Conservation (phyloP, 2,113 vertebrate species). For the Craseonycteris thonglongyai region DNA sequence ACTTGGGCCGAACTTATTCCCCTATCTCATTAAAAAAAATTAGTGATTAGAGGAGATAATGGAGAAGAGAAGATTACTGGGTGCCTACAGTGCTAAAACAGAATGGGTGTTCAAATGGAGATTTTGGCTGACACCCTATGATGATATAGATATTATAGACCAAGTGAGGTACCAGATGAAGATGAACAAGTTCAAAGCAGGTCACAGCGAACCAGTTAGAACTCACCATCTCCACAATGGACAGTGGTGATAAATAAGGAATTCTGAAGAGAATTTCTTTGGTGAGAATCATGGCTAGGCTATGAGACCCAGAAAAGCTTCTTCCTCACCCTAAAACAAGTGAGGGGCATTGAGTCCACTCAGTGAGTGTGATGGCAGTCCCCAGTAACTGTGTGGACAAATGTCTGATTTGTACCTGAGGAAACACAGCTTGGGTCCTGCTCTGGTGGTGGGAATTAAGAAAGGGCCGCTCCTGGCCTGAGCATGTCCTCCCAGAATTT, state of each 20-base stretch:
- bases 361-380: background rate
- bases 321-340: background rate
- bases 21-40: fast-evolving
- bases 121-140: background rate
- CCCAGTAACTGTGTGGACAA: background rate
- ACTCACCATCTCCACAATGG: fast-evolving
- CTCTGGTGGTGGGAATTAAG: background rate
- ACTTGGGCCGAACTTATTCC: background rate
- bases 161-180: background rate
- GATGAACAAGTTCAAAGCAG: background rate
- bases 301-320: background rate
- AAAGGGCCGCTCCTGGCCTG: background rate
- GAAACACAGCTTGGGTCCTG: background rate
- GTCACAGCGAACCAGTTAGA: background rate
- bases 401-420: background rate
- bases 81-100: background rate
- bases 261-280: background rate
- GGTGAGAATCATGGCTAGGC: background rate
- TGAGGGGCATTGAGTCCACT: background rate
- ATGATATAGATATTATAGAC: background rate
- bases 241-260: background rate
- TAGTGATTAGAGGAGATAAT: background rate
- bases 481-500: background rate
- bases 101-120: background rate
- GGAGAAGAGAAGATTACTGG: background rate